phyloP scores from a whole-genome alignment of 2,888 invertebrate genomes.

The Aproaerema taeniolella region DNA sequence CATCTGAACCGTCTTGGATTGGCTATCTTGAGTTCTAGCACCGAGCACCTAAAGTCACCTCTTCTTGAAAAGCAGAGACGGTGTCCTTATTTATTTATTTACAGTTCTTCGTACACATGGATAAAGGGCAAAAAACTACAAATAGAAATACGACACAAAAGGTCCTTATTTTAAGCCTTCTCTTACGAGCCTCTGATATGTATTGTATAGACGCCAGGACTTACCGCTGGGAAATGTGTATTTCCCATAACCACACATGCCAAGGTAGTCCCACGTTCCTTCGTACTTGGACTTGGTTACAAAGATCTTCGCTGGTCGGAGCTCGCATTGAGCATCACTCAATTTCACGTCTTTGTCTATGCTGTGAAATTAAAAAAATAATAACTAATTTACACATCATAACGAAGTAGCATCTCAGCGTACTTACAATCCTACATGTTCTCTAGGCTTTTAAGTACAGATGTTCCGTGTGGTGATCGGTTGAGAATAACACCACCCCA shows the following conservation, averaged over 20 bases:
- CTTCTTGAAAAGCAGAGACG: background rate
- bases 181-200: no score
- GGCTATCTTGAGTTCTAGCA: background rate
- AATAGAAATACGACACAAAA: background rate
- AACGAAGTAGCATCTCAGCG: no score
- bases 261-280: slow-evolving; percentile 78
- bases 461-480: no score
- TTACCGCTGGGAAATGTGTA: slow-evolving; percentile 73
- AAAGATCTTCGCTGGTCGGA: slow-evolving; percentile 26
- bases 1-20: no score
- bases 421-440: no score
- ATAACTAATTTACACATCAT: no score
- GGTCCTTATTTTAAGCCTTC: background rate
- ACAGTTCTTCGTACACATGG: background rate
- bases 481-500: no score
- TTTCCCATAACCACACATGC: slow-evolving; percentile 79
- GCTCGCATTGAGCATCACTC: background rate
- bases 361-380: no score
- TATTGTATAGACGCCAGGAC: background rate
- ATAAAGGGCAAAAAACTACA: background rate
- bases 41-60: background rate
- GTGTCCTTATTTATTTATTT: background rate
- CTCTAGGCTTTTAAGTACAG: no score
- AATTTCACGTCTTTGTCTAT: no score
- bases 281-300: slow-evolving; percentile 78